These are phyloP conservation scores for Ctena decussata DNA, from an alignment of 2,888 invertebrate species.

Conservation along the genomic window DNA sequence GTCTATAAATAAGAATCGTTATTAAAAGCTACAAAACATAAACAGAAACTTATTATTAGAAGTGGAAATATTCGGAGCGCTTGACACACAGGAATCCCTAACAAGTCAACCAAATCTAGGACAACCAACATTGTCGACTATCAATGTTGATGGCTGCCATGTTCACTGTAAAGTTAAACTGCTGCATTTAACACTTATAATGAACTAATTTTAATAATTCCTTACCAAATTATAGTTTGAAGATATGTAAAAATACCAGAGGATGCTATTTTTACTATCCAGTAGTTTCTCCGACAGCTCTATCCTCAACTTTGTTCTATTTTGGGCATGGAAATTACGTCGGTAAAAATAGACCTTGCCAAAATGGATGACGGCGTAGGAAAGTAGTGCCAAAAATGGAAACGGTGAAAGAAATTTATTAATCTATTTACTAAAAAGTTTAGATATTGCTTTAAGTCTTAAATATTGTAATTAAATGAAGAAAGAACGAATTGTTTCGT, in stretches of 20 bases:
- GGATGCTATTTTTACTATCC: slow-evolving; percentile 85
- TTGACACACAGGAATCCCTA: neutral
- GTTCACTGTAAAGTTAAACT: neutral
- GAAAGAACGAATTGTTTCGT: no score
- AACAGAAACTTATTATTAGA: slow-evolving; percentile 12
- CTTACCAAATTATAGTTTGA: slow-evolving; percentile 77
- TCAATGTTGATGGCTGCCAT: slow-evolving; percentile 13
- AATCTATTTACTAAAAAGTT: no score
- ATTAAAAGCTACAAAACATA: slow-evolving; percentile 11
- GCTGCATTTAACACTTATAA: neutral
- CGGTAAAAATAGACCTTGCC: slow-evolving; percentile 66
- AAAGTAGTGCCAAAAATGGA: slow-evolving; percentile 41
- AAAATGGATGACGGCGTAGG: slow-evolving; percentile 56
- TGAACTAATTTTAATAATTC: neutral
- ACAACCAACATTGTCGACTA: neutral
- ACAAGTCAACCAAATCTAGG: slow-evolving; percentile 1
- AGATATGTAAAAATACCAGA: slow-evolving; percentile 75
- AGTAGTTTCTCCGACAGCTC: slow-evolving; percentile 78
- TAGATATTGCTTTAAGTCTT: no score
- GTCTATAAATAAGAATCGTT: slow-evolving; percentile 8
- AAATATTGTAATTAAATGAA: no score
- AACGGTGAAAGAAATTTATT: no score
- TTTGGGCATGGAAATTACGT: slow-evolving; percentile 67
- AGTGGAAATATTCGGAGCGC: neutral
- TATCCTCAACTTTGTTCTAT: slow-evolving; percentile 59